phyloP scores from a whole-genome alignment of 2,888 invertebrate genomes.

The Nymphalis urticae region DNA sequence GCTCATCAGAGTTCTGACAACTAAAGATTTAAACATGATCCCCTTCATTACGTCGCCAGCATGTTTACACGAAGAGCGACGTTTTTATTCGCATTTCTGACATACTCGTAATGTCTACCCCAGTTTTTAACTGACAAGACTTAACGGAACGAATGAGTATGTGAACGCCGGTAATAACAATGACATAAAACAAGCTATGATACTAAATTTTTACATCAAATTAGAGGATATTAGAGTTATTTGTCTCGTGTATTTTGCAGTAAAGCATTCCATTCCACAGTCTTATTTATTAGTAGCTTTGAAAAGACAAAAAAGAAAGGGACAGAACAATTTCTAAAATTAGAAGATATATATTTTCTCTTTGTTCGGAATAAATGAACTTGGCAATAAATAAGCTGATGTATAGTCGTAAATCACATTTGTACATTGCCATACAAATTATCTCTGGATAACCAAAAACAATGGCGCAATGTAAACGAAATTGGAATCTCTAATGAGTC shows the following conservation, averaged over 20 bases:
- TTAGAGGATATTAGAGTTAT: neutral
- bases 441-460: constrained; percentile 22
- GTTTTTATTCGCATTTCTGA: constrained; percentile 35
- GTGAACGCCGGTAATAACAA: constrained; percentile 2
- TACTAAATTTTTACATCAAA: neutral
- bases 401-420: constrained; percentile 30
- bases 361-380: constrained; percentile 26
- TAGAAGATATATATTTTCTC: constrained; percentile 13
- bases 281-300: neutral
- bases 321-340: neutral
- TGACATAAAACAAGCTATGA: neutral
- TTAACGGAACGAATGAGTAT: neutral
- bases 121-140: constrained; percentile 8
- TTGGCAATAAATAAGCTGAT: constrained; percentile 30
- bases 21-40: constrained; percentile 47
- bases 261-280: neutral
- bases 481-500: constrained; percentile 32
- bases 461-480: constrained; percentile 16
- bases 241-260: neutral
- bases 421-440: constrained; percentile 24
- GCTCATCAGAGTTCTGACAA: constrained; percentile 37
- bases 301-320: constrained; percentile 2
- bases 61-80: constrained; percentile 47
- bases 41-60: constrained; percentile 45
- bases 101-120: constrained; percentile 9